phyloP scores from a whole-genome alignment of 64 coral and sea anemone genomes.

The Pocillopora damicornis region DNA sequence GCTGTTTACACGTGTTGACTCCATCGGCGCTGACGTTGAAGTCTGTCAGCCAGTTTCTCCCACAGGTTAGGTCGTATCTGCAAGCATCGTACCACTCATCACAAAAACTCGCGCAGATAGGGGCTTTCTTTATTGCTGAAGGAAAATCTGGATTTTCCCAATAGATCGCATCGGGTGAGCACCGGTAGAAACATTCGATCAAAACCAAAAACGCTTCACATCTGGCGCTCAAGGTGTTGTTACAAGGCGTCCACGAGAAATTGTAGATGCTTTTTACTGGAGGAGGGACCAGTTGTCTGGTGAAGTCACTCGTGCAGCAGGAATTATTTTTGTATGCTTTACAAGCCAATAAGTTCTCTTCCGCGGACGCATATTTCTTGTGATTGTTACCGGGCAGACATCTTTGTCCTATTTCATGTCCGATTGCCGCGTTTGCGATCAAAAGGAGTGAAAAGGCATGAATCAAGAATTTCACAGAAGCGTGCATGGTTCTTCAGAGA shows the following conservation, averaged over 20 bases:
- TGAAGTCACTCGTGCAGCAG: slow-evolving; percentile 11
- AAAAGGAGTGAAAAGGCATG: no score
- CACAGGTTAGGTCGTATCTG: slow-evolving; percentile 61
- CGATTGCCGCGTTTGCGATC: no score
- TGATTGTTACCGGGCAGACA: background rate
- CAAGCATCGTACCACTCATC: slow-evolving; percentile 68
- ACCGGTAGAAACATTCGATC: slow-evolving; percentile 13
- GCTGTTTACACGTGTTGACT: slow-evolving; percentile 18
- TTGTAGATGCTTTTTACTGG: background rate
- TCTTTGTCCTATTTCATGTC: background rate
- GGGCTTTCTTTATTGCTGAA: background rate
- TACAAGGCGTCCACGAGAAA: slow-evolving; percentile 11
- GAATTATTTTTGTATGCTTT: background rate
- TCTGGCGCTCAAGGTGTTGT: slow-evolving; percentile 10
- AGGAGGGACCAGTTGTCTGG: background rate
- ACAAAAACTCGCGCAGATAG: slow-evolving; percentile 46
- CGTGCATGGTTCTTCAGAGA: no score
- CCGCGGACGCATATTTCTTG: background rate
- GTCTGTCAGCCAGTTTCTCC: slow-evolving; percentile 9
- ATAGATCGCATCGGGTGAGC: slow-evolving; percentile 11
- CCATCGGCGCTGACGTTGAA: background rate
- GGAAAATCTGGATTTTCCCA: background rate
- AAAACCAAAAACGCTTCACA: slow-evolving; percentile 6
- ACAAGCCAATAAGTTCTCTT: background rate
- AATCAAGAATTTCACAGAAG: no score